Evolutionary conservation across 2,888 invertebrate genomes (phyloP), one percentile per base, ranked within the genome.

Genomic region (Lapara coniferarum): DNA sequence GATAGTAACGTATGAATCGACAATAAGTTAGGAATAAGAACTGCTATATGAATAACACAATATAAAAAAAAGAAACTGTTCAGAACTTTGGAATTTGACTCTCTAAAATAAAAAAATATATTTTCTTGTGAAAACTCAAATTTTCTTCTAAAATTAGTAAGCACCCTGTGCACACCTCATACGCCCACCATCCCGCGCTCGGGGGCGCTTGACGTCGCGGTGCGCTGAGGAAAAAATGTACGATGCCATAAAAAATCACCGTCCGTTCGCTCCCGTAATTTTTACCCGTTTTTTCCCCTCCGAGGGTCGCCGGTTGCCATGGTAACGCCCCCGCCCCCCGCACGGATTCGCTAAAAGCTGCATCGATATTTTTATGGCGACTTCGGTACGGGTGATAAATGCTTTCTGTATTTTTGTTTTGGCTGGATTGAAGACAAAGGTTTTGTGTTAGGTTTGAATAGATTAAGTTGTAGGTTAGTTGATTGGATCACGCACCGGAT

Each of bases 211-310:
- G 78, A 80, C 89, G 89, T 87, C 87, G 87, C 87, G 87, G 87
- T 88, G 88, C 88, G 81, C 76, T 73, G 78, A 82, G 89, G 92
- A 93, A 93, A 93, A 93, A 93, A 93, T 93, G 89, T 92, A 90
- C 89, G 92, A 90, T 88, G 92, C 92, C 90, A 91, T 93, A 93
- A 93, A 93, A 93, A 93, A 93, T 93, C 93, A 90, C 86, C 93
- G 92, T 86, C 89, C 91, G 87, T 88, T 87, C 87, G 89, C 89
- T 86, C 89, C 88, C 91, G 87, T 89, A 90, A 92, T 93, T 93
- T 93, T 93, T 93, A 92, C 91, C 89, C 90, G 89, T 92, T 93
- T 93, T 93, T 93, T 92, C 91, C 93, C 92, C 93, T 89, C 87
- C 74, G 90, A 91, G 92, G 93, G 91, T 90, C 88, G 87, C 83